Base-by-base conservation (phyloP, 2,113 vertebrate species). In the Coturnix japonica region DNA sequence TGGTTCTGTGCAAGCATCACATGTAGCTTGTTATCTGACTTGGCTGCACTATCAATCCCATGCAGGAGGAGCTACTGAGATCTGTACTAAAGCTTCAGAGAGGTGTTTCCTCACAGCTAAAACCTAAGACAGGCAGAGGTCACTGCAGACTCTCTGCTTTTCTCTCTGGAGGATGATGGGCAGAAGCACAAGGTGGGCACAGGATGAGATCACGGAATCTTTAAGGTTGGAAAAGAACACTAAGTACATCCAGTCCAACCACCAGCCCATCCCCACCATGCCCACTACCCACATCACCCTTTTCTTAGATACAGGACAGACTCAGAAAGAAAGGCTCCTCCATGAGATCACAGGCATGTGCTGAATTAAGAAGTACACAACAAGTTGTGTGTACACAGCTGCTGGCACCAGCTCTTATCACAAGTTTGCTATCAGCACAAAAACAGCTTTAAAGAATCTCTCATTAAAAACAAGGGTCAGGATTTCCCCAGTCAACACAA, bases 341-440 rank as follows among this genome's bases (percentile, higher is more conserved):
- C 46, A 57, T 2, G 0, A 19, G 18, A 35, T 53, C 16, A 3
- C 44, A 6, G 7, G 12, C 30, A 37, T 60, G 39, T 0, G 0
- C 14, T 73, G 59, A 41, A 77, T 70, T 59, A 16, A 65, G 51
- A 69, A 70, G 26, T 23, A 57, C 47, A 19, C 30, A 49, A 19
- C 25, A 37, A 35, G 21, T 33, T 11, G 2, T 46, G 35, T 54
- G 75, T 30, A 43, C 83, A 67, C 65, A 84, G 80, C 83, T 94
- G 80, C 69, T 51, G 30, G 11, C 67, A 46, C 67, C 76, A 65
- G 79, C 33, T 76, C 37, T 6, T 53, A 33, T 49, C 76, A 59
- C 76, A 91, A 60, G 31, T 77, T 88, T 88, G 64, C 51, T 67
- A 59, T 22, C 60, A 77, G 61, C 91, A 75, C 56, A 81, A 59